Base-by-base conservation (phyloP, 2,113 vertebrate species). In the Pavo muticus region DNA sequence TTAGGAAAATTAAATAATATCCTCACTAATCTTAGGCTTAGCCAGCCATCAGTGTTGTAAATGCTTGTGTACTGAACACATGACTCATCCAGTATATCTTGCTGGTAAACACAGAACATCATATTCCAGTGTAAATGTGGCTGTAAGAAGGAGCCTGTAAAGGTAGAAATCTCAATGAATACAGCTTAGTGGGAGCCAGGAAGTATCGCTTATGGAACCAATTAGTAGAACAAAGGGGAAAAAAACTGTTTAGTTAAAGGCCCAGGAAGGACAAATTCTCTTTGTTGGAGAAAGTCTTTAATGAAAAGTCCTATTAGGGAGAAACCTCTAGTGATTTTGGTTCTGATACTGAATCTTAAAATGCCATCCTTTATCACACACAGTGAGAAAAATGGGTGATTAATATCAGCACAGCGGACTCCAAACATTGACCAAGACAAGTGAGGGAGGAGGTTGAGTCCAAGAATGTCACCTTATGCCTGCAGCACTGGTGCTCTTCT, bases 131-230 rank as follows among this genome's bases (percentile, higher is more conserved):
- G 57, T 25, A 68, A 50, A 13, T 35, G 39, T 3, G 40, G 44
- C 11, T 75, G 63, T 75, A 89, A 40, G 70, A 92, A 40, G 67
- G 40, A 90, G 35, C 63, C 52, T 54, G 47, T 32, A 50, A 68
- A 56, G 78, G 89, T 60, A 86, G 29, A 87, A 90, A 91, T 71
- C 27, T 48, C 63, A 78, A 87, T 75, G 69, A 85, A 87, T 70
- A 42, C 15, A 85, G 30, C 20, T 32, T 47, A 63, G 0, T 8
- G n/a, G 14, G 27, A 45, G 45, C 27, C 72, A 91, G 68, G 16
- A 96, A 74, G 18, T 35, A 59, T 4, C 80, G 45, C 80, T 61
- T 76, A 48, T n/a, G 69, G 75, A 84, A 74, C 14, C 12, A 37
- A 19, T 74, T 87, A 50, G 18, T 57, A 42, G 78, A 87, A 85